phyloP scores from a whole-genome alignment of 1,140 invertebrate species.

The Drosophila sechellia region DNA sequence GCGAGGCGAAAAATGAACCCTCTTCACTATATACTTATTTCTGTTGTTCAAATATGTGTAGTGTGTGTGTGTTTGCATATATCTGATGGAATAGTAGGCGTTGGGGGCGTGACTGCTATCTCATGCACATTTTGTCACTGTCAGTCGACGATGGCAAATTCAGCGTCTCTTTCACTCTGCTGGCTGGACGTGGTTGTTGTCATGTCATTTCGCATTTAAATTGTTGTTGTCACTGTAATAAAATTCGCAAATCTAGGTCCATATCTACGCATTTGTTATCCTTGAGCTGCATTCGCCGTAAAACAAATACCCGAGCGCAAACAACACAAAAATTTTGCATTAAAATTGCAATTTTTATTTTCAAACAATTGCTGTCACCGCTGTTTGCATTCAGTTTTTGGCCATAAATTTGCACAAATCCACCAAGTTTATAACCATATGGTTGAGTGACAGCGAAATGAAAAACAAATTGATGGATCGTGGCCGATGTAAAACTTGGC shows the following conservation, averaged over 20 bases:
- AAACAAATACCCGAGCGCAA: slow-evolving; percentile 19
- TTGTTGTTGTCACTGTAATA: slow-evolving; percentile 73
- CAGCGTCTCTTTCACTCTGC: slow-evolving; percentile 6
- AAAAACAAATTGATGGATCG: slow-evolving; percentile 32
- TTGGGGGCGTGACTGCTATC: slow-evolving; percentile 45
- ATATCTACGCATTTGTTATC: slow-evolving; percentile 83
- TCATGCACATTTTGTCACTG: slow-evolving; percentile 60
- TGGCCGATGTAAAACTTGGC: slow-evolving; percentile 7
- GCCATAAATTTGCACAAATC: slow-evolving; percentile 51
- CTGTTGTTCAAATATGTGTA: slow-evolving; percentile 41
- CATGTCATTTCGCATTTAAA: slow-evolving; percentile 72
- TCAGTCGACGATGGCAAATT: slow-evolving; percentile 44
- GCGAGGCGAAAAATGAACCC: slow-evolving; percentile 17
- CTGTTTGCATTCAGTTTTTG: slow-evolving; percentile 43
- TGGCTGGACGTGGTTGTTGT: slow-evolving; percentile 16
- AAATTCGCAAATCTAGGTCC: slow-evolving; percentile 82
- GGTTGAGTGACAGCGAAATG: slow-evolving; percentile 45
- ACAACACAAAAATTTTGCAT: slow-evolving; percentile 12
- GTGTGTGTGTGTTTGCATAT: neutral
- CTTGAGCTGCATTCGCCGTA: slow-evolving; percentile 63
- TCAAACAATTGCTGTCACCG: slow-evolving; percentile 47
- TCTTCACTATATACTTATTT: slow-evolving; percentile 65
- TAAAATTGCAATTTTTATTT: slow-evolving; percentile 65
- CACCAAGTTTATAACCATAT: slow-evolving; percentile 22
- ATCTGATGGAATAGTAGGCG: slow-evolving; percentile 2